Evolutionary conservation across 2,888 invertebrate species (phyloP), one percentile per base, ranked within the genome.

Genomic region (Phrixothrix hirtus): DNA sequence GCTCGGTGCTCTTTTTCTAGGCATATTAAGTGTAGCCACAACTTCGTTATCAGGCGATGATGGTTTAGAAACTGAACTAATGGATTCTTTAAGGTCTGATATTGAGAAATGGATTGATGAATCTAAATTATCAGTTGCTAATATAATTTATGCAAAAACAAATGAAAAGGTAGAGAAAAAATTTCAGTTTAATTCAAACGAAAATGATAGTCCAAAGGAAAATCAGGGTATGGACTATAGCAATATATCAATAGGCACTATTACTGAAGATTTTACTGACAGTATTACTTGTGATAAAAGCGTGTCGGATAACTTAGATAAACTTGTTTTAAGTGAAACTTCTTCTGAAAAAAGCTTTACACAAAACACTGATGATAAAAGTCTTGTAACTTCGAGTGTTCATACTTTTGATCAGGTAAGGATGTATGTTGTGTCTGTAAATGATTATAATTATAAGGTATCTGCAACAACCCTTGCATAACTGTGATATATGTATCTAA

Each of bases 21-120:
- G 78, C 69, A 75, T 77, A 61, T 64, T 77, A 43, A 78, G 77
- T 63, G 69, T 78, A 9, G 72, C 74, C 3, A 74, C 75, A 38
- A 73, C 75, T 36, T 47, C 68, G 34, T 67, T 69, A 25, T 62
- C 65, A 7, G 64, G 66, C 2, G 75, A 76, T 36, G 75, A 77
- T 31, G 70, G 69, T 47, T 59, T 72, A 7, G 77, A 77, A 57
- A 67, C 67, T 17, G 74, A 74, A 47, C 59, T 73, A 11, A 67
- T 71, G 1, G 75, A 76, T 59, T 47, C 58, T 2, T 52, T 73
- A 11, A 62, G 68, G 35, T 61, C 69, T 1, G 74, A 75, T 50
- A 75, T 75, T 16, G 75, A 73, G 56, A 74, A 73, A 58, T 76
- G 75, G 75, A 75, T 75, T 3, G 74, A 74, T 29, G 68, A 71